Evolutionary conservation across 2,797 vertebrate species (phyloP), one percentile per base, ranked within the genome.

Genomic region (Emys orbicularis): DNA sequence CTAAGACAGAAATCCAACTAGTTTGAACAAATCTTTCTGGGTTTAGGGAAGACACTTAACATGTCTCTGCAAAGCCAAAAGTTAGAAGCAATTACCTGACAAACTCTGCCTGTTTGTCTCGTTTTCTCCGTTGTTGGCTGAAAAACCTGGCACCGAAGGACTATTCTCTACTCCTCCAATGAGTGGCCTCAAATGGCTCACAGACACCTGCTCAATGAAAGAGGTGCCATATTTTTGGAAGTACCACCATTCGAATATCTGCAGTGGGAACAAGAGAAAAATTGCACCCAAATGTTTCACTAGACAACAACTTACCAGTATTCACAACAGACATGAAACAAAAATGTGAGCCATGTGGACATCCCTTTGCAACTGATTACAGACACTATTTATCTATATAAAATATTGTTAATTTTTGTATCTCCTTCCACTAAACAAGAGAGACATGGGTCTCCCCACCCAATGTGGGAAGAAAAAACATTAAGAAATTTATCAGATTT

Each of bases 181-280:
- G 27, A 99, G 98, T 85, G 99, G 99, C 91, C 99, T 98, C 97
- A 99, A 92, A 92, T 99, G 99, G 96, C 99, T 99, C 96, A 99
- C 99, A n/a, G 99, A 99, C 21, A 99, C 99, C 98, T 99, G 99
- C 96, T 99, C 99, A 13, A 99, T 99, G 98, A 99, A 99, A 3
- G 99, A 99, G 0, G 99, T 99, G 90, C 99, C 99, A 0, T 99
- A 99, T 90, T 99, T 99, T 86, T 99, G 98, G 93, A 99, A 99
- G 97, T 99, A 99, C 99, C 99, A 99, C 99, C 99, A 99, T 97
- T 99, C 99, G 98, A 99, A 99, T 98, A 99, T 99, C 99, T 99
- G 97, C 10, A 95, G 97, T 0, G 4, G 59, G 81, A 97, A 92
- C 96, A 19, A 88, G 87, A 96, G 90, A 96, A 92, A 95, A 94